phyloP scores from a whole-genome alignment of 2,113 vertebrate genomes.

The Vulpes lagopus region DNA sequence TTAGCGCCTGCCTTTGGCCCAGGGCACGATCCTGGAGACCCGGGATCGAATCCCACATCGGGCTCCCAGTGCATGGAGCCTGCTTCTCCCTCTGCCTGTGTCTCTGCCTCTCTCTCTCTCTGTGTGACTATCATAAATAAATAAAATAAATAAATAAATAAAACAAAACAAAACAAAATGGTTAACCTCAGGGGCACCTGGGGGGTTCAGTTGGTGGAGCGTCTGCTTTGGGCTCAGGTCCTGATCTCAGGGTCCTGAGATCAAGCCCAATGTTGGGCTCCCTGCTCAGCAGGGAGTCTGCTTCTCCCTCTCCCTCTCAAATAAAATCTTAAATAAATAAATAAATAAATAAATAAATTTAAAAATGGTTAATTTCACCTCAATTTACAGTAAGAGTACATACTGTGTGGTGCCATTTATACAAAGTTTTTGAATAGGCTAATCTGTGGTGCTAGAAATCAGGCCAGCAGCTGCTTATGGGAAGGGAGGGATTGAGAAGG shows the following conservation, averaged over 20 bases:
- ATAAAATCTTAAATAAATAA: no score
- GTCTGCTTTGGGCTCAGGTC: not conserved
- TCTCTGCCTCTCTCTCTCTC: no score
- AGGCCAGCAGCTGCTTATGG: not conserved
- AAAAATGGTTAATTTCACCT: not conserved
- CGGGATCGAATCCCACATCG: no score
- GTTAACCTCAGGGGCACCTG: not conserved
- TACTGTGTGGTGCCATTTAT: accelerated
- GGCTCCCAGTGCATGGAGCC: no score
- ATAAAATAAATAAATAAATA: no score
- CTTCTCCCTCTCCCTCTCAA: no score
- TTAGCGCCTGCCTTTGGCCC: no score
- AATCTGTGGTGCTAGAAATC: not conserved
- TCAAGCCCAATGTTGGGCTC: not conserved
- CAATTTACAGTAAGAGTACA: not conserved
- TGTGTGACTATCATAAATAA: no score
- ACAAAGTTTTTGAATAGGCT: not conserved
- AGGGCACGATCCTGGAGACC: no score
- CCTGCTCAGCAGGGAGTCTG: not conserved
- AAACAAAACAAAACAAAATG: no score
- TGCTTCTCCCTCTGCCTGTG: no score
- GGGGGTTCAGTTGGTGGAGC: not conserved
- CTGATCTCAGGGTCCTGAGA: not conserved
- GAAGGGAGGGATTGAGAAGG: not conserved
- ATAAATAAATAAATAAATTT: no score